Evolutionary conservation across 1,140 invertebrate genomes (phyloP).

Genomic region (Planococcus citri): DNA sequence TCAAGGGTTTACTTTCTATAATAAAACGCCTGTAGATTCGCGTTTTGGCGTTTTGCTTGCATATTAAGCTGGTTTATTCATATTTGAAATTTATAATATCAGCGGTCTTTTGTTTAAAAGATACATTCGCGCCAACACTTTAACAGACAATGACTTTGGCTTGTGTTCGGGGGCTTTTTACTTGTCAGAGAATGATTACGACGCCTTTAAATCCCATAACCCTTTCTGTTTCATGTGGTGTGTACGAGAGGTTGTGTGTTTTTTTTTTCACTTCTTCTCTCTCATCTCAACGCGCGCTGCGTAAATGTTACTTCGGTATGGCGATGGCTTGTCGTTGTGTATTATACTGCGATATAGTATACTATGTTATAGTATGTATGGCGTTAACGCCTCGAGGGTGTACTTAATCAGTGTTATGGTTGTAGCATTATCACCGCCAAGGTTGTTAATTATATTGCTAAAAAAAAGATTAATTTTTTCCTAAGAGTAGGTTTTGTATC

Average conservation of each 20-base stretch:
- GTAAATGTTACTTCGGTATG: too few relatives aligned
- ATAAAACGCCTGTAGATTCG: too few relatives aligned
- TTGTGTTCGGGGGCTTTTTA: not conserved
- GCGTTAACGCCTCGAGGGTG: not conserved
- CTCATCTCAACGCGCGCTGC: too few relatives aligned
- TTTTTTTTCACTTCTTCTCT: not conserved
- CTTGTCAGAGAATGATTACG: constrained; percentile 1
- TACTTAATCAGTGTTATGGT: not conserved
- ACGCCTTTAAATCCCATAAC: constrained; percentile 2
- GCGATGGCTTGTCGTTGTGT: too few relatives aligned
- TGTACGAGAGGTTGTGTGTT: too few relatives aligned
- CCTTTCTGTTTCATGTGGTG: not conserved
- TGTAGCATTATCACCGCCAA: not conserved
- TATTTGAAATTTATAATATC: not conserved
- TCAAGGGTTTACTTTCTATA: too few relatives aligned
- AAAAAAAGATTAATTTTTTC: too few relatives aligned
- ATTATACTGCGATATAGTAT: too few relatives aligned
- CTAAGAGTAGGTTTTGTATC: not conserved
- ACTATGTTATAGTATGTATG: too few relatives aligned
- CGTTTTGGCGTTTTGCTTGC: not conserved
- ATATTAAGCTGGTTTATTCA: not conserved
- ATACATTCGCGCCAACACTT: not conserved
- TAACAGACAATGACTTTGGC: not conserved
- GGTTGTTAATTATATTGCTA: not conserved
- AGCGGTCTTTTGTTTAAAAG: not conserved